A percentile compares a stretch with the other conserved stretches of the same genome.
These are phyloP conservation scores for Phytoseiulus persimilis DNA, from an alignment of 2,888 invertebrate species.

Conservation along the genomic window DNA sequence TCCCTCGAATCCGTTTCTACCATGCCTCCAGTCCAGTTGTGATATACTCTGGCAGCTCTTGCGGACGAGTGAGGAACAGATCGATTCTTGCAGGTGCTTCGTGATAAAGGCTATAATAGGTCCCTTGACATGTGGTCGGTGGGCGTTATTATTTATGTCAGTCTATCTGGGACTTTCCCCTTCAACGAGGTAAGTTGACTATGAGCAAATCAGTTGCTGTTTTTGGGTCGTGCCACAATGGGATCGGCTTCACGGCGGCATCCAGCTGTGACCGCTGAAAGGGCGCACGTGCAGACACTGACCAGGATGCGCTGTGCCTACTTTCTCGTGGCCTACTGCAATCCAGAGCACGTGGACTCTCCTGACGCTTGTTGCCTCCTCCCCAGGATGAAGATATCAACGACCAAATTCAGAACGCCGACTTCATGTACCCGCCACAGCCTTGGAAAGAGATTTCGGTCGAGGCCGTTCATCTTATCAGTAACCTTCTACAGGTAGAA, in stretches of 20 bases:
- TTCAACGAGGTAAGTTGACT: conserved; percentile 68
- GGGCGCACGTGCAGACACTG: background rate
- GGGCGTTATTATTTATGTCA: conserved; percentile 94
- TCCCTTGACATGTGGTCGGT: conserved; percentile 99
- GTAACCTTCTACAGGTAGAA: conserved; percentile 83
- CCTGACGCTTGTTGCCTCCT: background rate
- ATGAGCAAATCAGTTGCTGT: background rate
- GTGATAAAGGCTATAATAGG: conserved; percentile 97
- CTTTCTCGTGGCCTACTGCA: too few species aligned
- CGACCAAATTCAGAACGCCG: conserved; percentile 98
- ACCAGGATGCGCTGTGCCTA: background rate
- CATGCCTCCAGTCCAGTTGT: too few species aligned
- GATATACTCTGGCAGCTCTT: too few species aligned
- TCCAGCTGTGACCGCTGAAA: background rate
- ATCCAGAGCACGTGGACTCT: background rate
- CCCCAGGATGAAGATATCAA: conserved; percentile 85
- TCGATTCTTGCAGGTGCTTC: conserved; percentile 59
- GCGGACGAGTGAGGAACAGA: background rate
- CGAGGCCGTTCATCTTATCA: conserved; percentile 92
- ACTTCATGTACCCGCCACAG: conserved; percentile 97
- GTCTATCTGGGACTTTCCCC: conserved; percentile 94
- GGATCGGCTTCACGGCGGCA: background rate
- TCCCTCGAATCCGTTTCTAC: too few species aligned
- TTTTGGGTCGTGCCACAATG: background rate
- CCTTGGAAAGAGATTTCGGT: conserved; percentile 95